Evolutionary conservation across 2,888 invertebrate genomes (phyloP).

Genomic region (Cantharis rustica): DNA sequence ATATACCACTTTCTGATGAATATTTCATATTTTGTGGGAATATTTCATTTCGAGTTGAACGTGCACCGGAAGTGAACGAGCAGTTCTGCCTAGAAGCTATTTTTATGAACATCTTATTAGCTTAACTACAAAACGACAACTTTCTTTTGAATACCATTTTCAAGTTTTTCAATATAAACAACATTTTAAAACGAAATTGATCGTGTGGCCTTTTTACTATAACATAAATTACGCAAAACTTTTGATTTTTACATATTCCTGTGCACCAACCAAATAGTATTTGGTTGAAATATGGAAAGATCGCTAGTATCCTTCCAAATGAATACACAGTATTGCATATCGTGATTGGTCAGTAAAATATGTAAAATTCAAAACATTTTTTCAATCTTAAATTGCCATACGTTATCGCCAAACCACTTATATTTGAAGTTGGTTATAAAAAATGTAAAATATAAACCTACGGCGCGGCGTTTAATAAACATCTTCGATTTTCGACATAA

Average conservation of each 20-base stretch:
- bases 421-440: neutral
- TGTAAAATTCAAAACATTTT: slow-evolving; percentile 8
- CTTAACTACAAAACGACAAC: slow-evolving; percentile 20
- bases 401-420: slow-evolving; percentile 13
- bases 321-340: slow-evolving; percentile 8
- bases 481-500: neutral
- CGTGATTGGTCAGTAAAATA: slow-evolving; percentile 1
- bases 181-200: neutral
- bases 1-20: slow-evolving; percentile 32
- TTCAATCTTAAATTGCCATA: slow-evolving; percentile 17
- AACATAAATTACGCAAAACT: neutral
- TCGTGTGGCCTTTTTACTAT: neutral
- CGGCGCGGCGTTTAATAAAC: neutral
- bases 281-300: neutral
- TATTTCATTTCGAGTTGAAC: slow-evolving; percentile 33
- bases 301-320: slow-evolving; percentile 2
- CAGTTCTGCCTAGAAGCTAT: slow-evolving; percentile 28
- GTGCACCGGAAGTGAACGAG: slow-evolving; percentile 32
- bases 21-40: slow-evolving; percentile 34
- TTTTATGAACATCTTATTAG: slow-evolving; percentile 33
- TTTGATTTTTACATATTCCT: neutral
- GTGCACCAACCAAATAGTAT: neutral
- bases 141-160: neutral
- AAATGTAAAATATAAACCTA: neutral
- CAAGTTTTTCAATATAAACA: neutral